Evolutionary conservation across 1,140 invertebrate genomes (phyloP).

Genomic region (Lepidostoma basale): DNA sequence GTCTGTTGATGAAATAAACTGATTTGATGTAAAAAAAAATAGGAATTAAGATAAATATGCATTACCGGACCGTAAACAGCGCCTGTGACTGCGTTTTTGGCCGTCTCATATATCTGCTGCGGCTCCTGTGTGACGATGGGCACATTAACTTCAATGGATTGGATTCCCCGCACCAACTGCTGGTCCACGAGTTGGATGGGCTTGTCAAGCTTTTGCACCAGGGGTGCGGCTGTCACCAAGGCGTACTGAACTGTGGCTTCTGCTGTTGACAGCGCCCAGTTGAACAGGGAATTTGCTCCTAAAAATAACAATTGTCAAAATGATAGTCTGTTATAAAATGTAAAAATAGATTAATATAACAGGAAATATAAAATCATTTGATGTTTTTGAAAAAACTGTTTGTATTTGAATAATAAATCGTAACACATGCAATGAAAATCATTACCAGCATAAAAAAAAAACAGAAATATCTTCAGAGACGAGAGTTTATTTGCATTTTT

Average conservation of each 20-base stretch:
- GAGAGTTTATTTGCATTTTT: too few relatives aligned
- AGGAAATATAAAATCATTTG: too few relatives aligned
- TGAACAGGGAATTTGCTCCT: conserved; percentile 66
- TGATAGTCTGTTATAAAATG: too few relatives aligned
- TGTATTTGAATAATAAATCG: too few relatives aligned
- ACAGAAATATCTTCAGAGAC: too few relatives aligned
- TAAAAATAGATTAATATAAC: too few relatives aligned
- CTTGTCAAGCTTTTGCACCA: conserved; percentile 63
- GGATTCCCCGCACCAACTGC: conserved; percentile 68
- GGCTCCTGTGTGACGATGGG: conserved; percentile 73
- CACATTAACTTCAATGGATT: conserved; percentile 69
- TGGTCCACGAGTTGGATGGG: conserved; percentile 72
- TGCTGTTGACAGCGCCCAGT: conserved; percentile 71
- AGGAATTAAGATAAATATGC: conserved; percentile 60
- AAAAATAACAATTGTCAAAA: conserved; percentile 36
- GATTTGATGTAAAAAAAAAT: too few relatives aligned
- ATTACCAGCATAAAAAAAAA: too few relatives aligned
- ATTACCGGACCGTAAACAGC: too few relatives aligned
- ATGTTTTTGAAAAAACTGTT: too few relatives aligned
- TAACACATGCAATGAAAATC: too few relatives aligned
- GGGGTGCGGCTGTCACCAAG: conserved; percentile 66
- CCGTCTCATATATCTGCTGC: conserved; percentile 73
- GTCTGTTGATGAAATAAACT: too few relatives aligned
- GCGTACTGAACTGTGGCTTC: conserved; percentile 69
- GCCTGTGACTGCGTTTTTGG: conserved; percentile 68